Percentiles rank a stretch among this genome's conserved stretches.
These are phyloP conservation scores for Pelodiscus sinensis DNA, from an alignment of 2,113 vertebrate species.

Conservation along the genomic window DNA sequence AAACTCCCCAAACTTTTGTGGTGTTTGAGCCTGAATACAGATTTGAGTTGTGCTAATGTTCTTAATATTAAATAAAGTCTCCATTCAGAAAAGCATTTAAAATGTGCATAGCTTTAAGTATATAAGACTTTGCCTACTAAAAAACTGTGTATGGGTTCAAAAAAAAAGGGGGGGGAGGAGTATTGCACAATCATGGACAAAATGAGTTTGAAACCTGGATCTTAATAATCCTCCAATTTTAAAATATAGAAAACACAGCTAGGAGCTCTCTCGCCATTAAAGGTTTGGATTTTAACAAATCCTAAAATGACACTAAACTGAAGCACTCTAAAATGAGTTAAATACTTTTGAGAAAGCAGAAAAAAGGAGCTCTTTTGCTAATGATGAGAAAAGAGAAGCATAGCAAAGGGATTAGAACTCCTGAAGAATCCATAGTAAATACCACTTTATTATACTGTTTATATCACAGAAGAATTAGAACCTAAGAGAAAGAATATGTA, in stretches of 20 bases:
- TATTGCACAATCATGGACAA: neutral
- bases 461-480: neutral
- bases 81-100: neutral
- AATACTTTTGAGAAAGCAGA: neutral
- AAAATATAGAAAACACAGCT: neutral
- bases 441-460: neutral
- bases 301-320: neutral
- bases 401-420: neutral
- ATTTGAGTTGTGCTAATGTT: neutral
- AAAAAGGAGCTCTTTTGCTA: neutral
- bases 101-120: neutral
- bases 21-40: neutral
- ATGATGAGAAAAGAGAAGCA: neutral
- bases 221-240: neutral
- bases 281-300: neutral
- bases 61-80: neutral
- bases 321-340: neutral
- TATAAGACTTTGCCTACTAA: neutral
- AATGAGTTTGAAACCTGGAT: neutral
- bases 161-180: neutral
- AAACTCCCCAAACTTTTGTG: neutral
- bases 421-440: neutral
- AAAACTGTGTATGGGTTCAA: neutral
- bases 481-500: neutral
- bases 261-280: neutral